Evolutionary conservation across 2,888 invertebrate species (phyloP), one percentile per base, ranked within the genome.

Genomic region (Carabus problematicus): DNA sequence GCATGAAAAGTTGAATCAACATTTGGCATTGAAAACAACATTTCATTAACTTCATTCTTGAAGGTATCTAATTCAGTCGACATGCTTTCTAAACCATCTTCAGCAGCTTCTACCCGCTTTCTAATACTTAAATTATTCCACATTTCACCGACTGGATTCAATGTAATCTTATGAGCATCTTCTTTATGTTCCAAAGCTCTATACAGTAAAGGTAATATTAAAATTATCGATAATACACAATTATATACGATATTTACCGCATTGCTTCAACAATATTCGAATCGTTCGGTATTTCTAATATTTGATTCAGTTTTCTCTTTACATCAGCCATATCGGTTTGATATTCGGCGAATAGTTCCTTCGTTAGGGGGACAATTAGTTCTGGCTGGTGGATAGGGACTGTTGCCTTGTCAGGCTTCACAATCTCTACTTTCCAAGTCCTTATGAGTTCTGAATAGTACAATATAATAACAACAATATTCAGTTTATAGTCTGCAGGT

Each of bases 71-170:
- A 29, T 29, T 29, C 29, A 29, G 29, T 29, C 29, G 29, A 80
- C 72, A 89, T 81, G 0, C 85, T 85, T 60, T 87, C 86, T n/a
- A 89, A 78, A 16, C 86, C 87, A 45, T 82, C 79, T 75, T 91
- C 90, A 4, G 85, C 84, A 0, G 88, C 88, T 55, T 90, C 89
- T 70, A 90, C 77, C 42, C 90, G 83, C 72, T 90, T 89, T 0
- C 85, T 84, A 0, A 90, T 82, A 72, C 86, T 88, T 66, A 90
- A 79, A 14, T 86, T 84, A 71, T 88, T 87, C 85, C 89, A 89
- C 85, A 90, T 86, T 70, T 89, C 89, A 11, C 85, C 82, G 0
- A 87, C 80, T 0, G 85, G 84, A 0, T 79, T 71, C 73, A 49
- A 9, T 41, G 58, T 58, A 19, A 47, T 39, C 29, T 29, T 29